phyloP scores from a whole-genome alignment of 2,113 vertebrate species.

The Benitochromis conjunctus region DNA sequence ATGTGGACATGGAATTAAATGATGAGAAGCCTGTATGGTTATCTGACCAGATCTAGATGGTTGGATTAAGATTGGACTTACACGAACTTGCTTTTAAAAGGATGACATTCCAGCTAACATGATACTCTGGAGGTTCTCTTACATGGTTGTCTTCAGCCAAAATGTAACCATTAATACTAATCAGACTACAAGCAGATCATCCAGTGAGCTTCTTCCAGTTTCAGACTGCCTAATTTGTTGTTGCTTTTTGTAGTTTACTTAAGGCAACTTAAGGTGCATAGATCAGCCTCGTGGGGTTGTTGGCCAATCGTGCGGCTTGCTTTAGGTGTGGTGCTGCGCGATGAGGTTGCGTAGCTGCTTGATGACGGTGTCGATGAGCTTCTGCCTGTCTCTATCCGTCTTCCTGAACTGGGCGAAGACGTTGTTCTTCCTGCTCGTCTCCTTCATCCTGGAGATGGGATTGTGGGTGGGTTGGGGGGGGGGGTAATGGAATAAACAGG shows the following conservation, averaged over 20 bases:
- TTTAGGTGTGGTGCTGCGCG: slow-evolving; percentile 77
- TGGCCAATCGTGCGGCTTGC: background rate
- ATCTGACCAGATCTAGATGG: background rate
- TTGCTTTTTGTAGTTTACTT: background rate
- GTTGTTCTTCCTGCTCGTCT: slow-evolving; percentile 91
- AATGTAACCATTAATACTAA: background rate
- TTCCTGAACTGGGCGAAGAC: slow-evolving; percentile 94
- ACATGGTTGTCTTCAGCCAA: background rate
- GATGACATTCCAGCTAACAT: background rate
- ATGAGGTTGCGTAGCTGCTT: slow-evolving; percentile 93
- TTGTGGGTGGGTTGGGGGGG: background rate
- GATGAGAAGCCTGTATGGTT: background rate
- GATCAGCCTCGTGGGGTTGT: background rate
- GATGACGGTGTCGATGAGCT: slow-evolving; percentile 90
- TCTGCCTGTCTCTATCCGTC: slow-evolving; percentile 95
- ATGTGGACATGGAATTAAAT: background rate
- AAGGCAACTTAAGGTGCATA: background rate
- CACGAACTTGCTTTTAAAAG: background rate
- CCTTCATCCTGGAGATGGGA: slow-evolving; percentile 82
- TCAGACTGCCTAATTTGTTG: background rate
- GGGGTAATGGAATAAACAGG: background rate
- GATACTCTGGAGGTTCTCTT: background rate
- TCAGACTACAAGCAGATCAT: background rate
- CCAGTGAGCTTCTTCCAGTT: background rate
- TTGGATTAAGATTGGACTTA: background rate